Base-by-base conservation (phyloP, 2,797 vertebrate species). In the Heliangelus exortis region DNA sequence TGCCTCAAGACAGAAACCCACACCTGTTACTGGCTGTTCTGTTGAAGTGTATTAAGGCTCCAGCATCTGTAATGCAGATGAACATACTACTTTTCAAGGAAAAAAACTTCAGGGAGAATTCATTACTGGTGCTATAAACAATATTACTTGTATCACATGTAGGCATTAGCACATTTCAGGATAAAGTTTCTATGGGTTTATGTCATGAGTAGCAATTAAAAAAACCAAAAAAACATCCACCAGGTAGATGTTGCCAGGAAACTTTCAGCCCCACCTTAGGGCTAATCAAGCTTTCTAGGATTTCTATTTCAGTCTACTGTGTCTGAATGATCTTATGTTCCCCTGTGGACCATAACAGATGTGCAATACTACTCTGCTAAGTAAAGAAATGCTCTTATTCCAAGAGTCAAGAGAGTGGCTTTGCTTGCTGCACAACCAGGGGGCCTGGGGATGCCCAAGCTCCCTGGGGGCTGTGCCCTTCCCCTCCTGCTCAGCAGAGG, bases 81-180 rank as follows among this genome's bases (percentile, higher is more conserved):
- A 86, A 28, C 19, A 61, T 31, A 61, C 20, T 17, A 15, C 19
- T 43, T 77, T 77, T 75, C 31, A 26, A 41, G 50, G 50, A 19
- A 82, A 41, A 72, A 73, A 33, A 47, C 67, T 68, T 59, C 33
- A 36, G 63, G 41, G 55, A 58, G 68, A 58, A 54, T 51, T 68
- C 71, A 41, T 6, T 81, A 59, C 33, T 11, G 18, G 69, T 54
- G 29, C 5, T 29, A 58, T 36, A 63, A 84, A 50, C 1, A 2
- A 25, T 10, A 2, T 33, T 36, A 13, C 43, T 36, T 25, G 5
- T 1, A 20, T 8, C 31, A 54, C 1, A 2, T 68, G 58, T 2
- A 34, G 77, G 69, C 20, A 28, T 31, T 1, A n/a, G 36, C 2
- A 12, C 5, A 12, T 9, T 77, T 58, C 34, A 14, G 15, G 6